Evolutionary conservation across 2,113 vertebrate species (phyloP).

Genomic region (Ptilonorhynchus violaceus): DNA sequence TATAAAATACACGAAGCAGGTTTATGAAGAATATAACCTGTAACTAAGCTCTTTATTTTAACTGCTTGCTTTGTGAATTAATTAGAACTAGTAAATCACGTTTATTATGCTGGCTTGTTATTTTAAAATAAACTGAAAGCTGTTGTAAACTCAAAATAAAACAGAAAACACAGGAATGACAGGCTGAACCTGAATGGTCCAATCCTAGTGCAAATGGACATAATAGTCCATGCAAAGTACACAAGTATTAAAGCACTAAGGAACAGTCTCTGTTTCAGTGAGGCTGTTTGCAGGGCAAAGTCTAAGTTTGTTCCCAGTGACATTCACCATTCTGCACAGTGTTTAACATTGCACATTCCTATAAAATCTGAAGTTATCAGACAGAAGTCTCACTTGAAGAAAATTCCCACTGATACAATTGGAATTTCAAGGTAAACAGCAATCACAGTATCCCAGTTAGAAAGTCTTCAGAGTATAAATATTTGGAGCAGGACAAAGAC

Average conservation of each 20-base stretch:
- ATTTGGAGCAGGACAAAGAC: neutral
- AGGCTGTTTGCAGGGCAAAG: neutral
- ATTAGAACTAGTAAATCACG: neutral
- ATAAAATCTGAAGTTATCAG: neutral
- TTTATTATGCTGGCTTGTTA: neutral
- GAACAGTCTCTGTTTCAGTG: neutral
- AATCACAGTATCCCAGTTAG: neutral
- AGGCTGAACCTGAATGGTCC: neutral
- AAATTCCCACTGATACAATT: neutral
- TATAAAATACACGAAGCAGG: neutral
- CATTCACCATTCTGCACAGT: neutral
- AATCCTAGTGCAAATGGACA: neutral
- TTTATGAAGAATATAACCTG: neutral
- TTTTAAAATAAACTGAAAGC: neutral
- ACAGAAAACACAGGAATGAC: neutral
- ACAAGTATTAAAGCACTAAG: neutral
- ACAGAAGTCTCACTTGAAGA: neutral
- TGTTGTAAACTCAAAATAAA: neutral
- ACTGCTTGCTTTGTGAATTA: accelerated
- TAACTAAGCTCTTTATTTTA: neutral
- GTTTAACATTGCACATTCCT: neutral
- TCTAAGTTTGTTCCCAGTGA: neutral
- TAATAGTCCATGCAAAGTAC: accelerated
- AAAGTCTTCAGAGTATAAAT: neutral
- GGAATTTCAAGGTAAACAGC: neutral